Evolutionary conservation across 2,888 invertebrate genomes (phyloP).

Genomic region (Plutella xylostella): DNA sequence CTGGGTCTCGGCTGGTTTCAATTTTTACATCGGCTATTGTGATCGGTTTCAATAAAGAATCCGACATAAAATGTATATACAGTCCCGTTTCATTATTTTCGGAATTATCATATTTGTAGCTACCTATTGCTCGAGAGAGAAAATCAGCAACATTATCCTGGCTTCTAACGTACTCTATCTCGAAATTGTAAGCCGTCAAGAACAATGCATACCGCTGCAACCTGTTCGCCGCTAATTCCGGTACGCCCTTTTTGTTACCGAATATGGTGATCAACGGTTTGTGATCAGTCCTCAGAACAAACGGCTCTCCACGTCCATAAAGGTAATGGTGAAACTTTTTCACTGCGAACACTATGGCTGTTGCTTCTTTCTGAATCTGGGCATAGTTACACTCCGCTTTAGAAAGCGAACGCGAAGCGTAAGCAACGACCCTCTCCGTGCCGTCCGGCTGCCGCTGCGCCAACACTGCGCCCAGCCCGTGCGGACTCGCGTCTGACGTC

Average conservation of each 20-base stretch:
- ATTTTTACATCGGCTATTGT: not conserved
- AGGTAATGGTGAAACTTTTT: conserved; percentile 3
- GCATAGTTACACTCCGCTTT: no score
- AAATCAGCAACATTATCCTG: conserved; percentile 8
- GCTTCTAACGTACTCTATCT: conserved; percentile 5
- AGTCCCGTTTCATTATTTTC: no score
- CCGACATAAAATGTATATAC: not conserved
- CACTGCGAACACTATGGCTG: not conserved
- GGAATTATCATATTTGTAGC: no score
- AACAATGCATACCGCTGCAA: conserved; percentile 3
- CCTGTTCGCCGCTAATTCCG: conserved; percentile 5
- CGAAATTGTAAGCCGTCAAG: conserved; percentile 6
- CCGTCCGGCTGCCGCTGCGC: no score
- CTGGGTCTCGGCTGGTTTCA: not conserved
- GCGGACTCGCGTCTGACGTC: conserved; percentile 10
- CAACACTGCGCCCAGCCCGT: no score
- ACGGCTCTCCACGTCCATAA: not conserved
- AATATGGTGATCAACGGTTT: no score
- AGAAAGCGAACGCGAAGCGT: no score
- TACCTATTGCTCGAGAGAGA: not conserved
- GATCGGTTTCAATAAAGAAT: not conserved
- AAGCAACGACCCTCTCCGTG: no score
- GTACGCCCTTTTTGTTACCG: not conserved
- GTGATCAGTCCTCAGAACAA: not conserved
- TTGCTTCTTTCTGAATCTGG: no score